Conservation (phyloP, 2,113 vertebrate genomes). For the Python bivittatus region DNA sequence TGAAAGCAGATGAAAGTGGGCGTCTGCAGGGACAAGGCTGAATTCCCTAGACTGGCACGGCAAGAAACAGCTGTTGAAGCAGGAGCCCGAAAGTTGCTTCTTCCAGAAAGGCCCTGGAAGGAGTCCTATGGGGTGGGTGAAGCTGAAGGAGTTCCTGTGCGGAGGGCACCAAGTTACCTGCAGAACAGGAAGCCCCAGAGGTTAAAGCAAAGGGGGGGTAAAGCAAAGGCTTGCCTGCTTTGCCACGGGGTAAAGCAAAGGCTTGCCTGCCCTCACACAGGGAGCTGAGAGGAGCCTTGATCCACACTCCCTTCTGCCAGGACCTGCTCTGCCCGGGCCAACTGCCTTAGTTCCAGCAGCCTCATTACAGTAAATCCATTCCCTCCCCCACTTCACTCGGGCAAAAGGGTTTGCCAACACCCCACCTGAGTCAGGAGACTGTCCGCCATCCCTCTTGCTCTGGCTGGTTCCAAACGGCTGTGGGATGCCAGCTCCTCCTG, state of each 20-base stretch:
- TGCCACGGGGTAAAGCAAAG: no score
- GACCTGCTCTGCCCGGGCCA: neutral
- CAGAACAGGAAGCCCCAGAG: neutral
- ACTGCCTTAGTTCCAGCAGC: neutral
- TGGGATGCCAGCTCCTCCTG: no score
- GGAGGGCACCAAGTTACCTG: neutral
- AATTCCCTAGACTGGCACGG: no score
- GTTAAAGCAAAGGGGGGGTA: no score
- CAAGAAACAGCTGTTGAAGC: neutral
- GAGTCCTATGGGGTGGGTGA: neutral
- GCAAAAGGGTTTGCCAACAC: neutral
- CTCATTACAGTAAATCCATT: no score
- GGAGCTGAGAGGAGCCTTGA: no score
- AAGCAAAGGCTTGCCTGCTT: no score
- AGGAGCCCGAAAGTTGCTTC: neutral
- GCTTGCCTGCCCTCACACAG: neutral
- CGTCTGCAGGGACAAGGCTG: neutral
- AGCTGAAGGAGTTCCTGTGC: neutral
- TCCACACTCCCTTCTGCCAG: no score
- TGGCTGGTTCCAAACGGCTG: no score
- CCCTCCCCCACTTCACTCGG: neutral
- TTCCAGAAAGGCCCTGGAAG: neutral
- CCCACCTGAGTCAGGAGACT: neutral
- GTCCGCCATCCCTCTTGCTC: neutral
- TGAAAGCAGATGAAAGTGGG: neutral